Base-by-base conservation (phyloP, 2,888 invertebrate species). In the Chrysolina americana region DNA sequence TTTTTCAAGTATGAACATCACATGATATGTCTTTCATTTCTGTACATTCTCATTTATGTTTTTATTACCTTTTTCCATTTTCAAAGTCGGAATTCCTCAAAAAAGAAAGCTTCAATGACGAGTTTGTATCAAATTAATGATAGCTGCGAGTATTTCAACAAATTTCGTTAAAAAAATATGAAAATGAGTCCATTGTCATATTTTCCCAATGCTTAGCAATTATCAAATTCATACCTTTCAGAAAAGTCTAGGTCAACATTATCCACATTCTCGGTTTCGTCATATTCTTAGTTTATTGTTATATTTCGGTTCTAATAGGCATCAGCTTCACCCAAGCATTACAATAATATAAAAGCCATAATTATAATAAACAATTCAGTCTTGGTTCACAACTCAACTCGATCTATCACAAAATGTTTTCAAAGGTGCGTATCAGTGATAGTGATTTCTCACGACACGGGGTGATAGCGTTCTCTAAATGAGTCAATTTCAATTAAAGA, bases 331-430 rank as follows among this genome's bases (percentile, higher is more conserved):
- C 70, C 75, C 76, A 73, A 74, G 53, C 76, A 72, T 76, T 68
- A 75, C 74, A 75, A 73, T 73, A 56, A 73, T 78, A 78, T 76
- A 79, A 76, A 76, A 74, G 74, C 71, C 72, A 69, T 74, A 77
- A 77, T 72, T 74, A 72, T 23, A 11, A 21, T 47, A 47, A 71
- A 59, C 65, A 71, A 73, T 65, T 75, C 76, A 78, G 76, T 78
- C 66, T 62, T 63, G 72, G 72, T 62, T 75, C 59, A 70, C 50
- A 69, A 68, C 63, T 62, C 53, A 75, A 74, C 66, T 21, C 36
- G 47, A 65, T 56, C 41, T 65, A 62, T 70, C 56, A 36, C 28
- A 64, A 75, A 47, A 78, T 78, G 78, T 69, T 76, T 15, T 66
- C 70, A 23, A 76, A 76, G 76, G 78, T 78, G 70, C 63, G 76